Conservation (phyloP, 2,113 vertebrate genomes). For the Marmota monax region DNA sequence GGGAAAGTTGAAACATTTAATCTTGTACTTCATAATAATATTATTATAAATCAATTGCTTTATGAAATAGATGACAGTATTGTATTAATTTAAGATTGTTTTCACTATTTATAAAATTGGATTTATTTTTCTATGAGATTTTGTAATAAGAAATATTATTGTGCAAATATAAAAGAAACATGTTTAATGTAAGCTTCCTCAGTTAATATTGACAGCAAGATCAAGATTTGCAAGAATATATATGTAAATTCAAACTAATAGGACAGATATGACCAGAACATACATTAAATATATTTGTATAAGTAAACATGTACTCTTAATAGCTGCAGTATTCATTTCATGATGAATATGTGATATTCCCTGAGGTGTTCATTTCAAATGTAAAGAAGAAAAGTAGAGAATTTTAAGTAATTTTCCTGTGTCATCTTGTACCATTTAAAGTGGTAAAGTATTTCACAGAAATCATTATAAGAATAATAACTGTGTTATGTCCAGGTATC, state of each 20-base stretch:
- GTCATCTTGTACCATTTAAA: slow-evolving; percentile 36
- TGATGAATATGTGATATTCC: slow-evolving; percentile 61
- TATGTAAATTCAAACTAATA: slow-evolving; percentile 77
- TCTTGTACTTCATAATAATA: slow-evolving; percentile 58
- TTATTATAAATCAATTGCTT: slow-evolving; percentile 61
- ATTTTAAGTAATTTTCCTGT: slow-evolving; percentile 9
- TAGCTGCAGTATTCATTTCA: slow-evolving; percentile 65
- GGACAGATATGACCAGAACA: slow-evolving; percentile 61
- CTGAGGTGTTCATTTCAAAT: slow-evolving; percentile 75
- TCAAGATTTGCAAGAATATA: slow-evolving; percentile 65
- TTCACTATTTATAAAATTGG: slow-evolving; percentile 71
- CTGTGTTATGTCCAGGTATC: neutral
- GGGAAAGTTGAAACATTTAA: slow-evolving; percentile 74
- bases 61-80: slow-evolving; percentile 68
- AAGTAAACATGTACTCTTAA: slow-evolving; percentile 55
- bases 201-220: slow-evolving; percentile 58
- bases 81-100: slow-evolving; percentile 77
- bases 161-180: slow-evolving; percentile 20
- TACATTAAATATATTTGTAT: slow-evolving; percentile 72
- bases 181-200: neutral
- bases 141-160: slow-evolving; percentile 60
- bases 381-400: slow-evolving; percentile 67
- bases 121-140: slow-evolving; percentile 58
- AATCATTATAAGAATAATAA: slow-evolving; percentile 39
- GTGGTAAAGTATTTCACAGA: slow-evolving; percentile 69